These are phyloP conservation scores for Rhinophrynus dorsalis DNA, from an alignment of 2,797 vertebrate genomes.

Conservation along the genomic window DNA sequence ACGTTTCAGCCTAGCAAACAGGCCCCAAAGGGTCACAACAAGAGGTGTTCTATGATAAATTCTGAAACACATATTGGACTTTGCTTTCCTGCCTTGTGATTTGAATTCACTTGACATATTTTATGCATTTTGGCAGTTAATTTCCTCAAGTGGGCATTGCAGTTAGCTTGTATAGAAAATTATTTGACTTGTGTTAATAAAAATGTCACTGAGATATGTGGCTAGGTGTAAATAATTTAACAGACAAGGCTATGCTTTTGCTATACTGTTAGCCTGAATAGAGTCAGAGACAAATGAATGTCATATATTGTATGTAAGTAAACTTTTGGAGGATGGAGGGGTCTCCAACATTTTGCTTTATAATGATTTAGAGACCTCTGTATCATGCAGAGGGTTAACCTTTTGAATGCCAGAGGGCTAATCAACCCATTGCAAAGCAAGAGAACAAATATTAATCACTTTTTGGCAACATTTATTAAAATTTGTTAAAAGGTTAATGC, in stretches of 20 bases:
- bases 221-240: constrained; percentile 13
- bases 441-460: too few relatives aligned
- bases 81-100: background rate
- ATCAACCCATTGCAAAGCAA: too few relatives aligned
- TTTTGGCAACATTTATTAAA: too few relatives aligned
- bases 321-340: too few relatives aligned
- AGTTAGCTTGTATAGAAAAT: constrained; percentile 13
- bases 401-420: too few relatives aligned
- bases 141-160: constrained; percentile 25
- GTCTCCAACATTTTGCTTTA: too few relatives aligned
- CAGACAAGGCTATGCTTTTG: background rate
- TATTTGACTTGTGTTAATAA: constrained; percentile 33
- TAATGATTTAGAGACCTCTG: too few relatives aligned
- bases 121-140: constrained; percentile 26
- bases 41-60: background rate
- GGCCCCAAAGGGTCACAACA: background rate
- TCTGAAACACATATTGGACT: background rate
- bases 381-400: too few relatives aligned
- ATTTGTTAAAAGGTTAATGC: too few relatives aligned
- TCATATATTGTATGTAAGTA: constrained; percentile 1
- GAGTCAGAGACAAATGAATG: constrained; percentile 15
- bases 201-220: constrained; percentile 26
- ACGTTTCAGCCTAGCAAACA: background rate
- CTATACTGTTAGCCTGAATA: background rate
- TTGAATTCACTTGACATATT: constrained; percentile 19